Conservation (phyloP, 2,797 vertebrate species). For the Lophotriccus pileatus region DNA sequence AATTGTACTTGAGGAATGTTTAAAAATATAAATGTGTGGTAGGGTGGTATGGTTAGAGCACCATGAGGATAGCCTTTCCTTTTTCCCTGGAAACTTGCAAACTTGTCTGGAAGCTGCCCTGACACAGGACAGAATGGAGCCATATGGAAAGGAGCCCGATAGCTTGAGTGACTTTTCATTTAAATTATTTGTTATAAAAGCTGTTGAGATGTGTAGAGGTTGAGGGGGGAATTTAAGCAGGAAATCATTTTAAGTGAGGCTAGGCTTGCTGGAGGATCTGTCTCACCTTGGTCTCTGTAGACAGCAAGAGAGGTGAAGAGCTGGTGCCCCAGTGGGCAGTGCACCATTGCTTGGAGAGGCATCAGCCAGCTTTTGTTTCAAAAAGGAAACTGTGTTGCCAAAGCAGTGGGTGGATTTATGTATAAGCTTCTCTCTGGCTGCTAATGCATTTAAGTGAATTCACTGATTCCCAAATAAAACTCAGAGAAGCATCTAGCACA, state of each 20-base stretch:
- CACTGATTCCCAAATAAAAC: not conserved
- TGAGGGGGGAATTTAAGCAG: not conserved
- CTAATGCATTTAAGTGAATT: not conserved
- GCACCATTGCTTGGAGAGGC: fast-evolving
- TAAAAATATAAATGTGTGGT: slow-evolving; percentile 5
- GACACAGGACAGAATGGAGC: not conserved
- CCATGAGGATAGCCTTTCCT: not conserved
- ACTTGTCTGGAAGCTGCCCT: not conserved
- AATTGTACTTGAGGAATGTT: slow-evolving; percentile 41
- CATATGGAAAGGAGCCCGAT: not conserved
- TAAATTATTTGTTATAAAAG: not conserved
- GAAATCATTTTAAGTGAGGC: not conserved
- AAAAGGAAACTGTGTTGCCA: not conserved
- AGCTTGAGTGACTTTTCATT: not conserved
- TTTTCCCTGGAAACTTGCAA: not conserved
- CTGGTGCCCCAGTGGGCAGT: not conserved
- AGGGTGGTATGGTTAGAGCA: not conserved
- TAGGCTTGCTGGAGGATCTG: not conserved
- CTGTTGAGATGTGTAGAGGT: not conserved
- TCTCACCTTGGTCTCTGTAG: not conserved
- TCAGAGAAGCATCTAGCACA: not conserved
- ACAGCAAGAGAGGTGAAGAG: not conserved
- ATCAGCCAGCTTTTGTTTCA: not conserved
- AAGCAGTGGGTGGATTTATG: not conserved
- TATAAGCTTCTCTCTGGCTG: not conserved